These are phyloP conservation scores for Ornithoptera alexandrae DNA, from an alignment of 2,888 invertebrate genomes.

Conservation along the genomic window DNA sequence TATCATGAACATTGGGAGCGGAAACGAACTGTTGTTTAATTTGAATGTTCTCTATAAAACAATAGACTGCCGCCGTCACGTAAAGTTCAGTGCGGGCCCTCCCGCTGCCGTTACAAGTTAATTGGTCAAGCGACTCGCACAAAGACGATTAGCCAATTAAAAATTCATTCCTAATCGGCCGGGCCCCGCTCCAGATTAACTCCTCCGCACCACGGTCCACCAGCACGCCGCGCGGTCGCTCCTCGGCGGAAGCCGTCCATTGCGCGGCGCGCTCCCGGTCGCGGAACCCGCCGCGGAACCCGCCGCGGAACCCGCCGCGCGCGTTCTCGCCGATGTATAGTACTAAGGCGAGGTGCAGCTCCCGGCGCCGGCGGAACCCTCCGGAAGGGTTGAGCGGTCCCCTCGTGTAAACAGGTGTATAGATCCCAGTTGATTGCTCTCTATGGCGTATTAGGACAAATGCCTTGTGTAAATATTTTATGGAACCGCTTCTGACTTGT, in stretches of 20 bases:
- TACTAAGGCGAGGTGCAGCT: too few species aligned
- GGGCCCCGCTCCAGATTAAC: slow-evolving; percentile 40
- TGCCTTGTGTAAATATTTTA: slow-evolving; percentile 29
- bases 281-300: too few species aligned
- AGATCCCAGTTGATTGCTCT: slow-evolving; percentile 34
- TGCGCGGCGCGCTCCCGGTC: too few species aligned
- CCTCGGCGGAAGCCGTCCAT: too few species aligned
- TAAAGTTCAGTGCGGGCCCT: not conserved
- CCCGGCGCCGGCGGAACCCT: not conserved
- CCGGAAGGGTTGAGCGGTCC: slow-evolving; percentile 34
- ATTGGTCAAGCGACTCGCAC: slow-evolving; percentile 28
- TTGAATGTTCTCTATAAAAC: too few species aligned
- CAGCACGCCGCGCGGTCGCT: not conserved
- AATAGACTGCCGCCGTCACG: too few species aligned
- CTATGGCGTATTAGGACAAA: slow-evolving; percentile 30
- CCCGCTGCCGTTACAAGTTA: slow-evolving; percentile 22
- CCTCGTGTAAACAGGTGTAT: slow-evolving; percentile 37
- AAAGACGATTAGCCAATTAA: slow-evolving; percentile 33
- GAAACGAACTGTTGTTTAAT: too few species aligned
- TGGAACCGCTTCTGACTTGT: slow-evolving; percentile 23
- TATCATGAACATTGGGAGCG: too few species aligned
- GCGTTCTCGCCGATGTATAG: too few species aligned
- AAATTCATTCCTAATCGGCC: slow-evolving; percentile 37
- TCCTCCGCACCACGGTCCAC: slow-evolving; percentile 1
- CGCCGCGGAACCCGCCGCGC: too few species aligned